Base-by-base conservation (phyloP, 23 tunicate species). In the Styela clava region DNA sequence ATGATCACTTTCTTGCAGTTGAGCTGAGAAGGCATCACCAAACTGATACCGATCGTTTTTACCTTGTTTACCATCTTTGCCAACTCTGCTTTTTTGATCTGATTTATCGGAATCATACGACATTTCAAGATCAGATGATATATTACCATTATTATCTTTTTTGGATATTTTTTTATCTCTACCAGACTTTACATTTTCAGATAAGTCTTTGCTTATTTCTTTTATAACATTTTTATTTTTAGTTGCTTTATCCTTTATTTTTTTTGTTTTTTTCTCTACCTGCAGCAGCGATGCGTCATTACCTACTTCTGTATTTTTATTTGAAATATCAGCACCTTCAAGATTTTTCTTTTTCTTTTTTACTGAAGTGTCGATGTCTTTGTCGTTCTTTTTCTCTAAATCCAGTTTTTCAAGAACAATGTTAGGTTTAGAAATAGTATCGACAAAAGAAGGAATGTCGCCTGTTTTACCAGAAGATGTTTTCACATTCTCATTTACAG, bases 1-100 rank as follows among this genome's bases (percentile, higher is more conserved):
- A 3, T 21, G 34, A 16, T 71, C 77, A 71, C 77, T 71, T 34
- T 71, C 35, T 30, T 34, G 77, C 31, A 74, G 64, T 34, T 36
- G 64, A 2, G 64, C 80, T 9, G 80, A 74, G 19, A 74, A 36
- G 7, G 77, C 32, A 32, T 71, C 77, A 2, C 27, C 23, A 5
- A n/a, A 3, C 5, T 29, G 35, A 71, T 28, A 71, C 27, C 12
- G 56, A 5, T 44, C 56, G 7, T 44, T 44, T 12, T 44, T 44
- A 5, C 56, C 56, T 44, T 44, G 56, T 44, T 44, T 44, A 44
- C 7, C 56, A 44, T 44, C 56, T 5, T 44, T 44, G 12, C 7
- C 56, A 5, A 12, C 9, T 44, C 56, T 44, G 12, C 56, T 44
- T 44, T 44, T 44, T 44, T 7, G 9, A 44, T 44, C 56, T 5